phyloP scores from a whole-genome alignment of 2,797 vertebrate species.

The Tolypeutes matacus region DNA sequence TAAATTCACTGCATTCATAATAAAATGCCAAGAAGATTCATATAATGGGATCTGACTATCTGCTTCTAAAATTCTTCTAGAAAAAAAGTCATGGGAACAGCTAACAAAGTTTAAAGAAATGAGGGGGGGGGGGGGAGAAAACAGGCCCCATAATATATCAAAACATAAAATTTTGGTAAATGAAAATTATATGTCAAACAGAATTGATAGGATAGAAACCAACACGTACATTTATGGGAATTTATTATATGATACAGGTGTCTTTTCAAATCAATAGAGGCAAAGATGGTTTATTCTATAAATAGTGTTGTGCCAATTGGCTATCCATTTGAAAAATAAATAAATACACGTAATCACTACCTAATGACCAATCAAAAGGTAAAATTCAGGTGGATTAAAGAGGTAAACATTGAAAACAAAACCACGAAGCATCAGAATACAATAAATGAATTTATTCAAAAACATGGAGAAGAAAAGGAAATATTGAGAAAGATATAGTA shows the following conservation, averaged over 20 bases:
- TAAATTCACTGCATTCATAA: not conserved
- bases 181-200: constrained; percentile 13
- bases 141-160: not conserved
- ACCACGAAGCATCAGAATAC: not conserved
- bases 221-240: not conserved
- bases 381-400: not conserved
- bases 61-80: constrained; percentile 27
- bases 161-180: not conserved
- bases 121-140: too few species aligned
- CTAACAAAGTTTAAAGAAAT: not conserved
- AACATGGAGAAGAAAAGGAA: not conserved
- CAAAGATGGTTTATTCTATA: not conserved
- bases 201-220: not conserved
- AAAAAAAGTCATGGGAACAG: not conserved
- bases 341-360: not conserved
- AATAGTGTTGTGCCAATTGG: not conserved
- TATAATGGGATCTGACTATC: not conserved
- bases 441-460: not conserved
- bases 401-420: constrained; percentile 33
- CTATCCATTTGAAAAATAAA: not conserved
- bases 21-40: constrained; percentile 17
- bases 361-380: not conserved
- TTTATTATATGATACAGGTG: not conserved
- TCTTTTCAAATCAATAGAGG: not conserved
- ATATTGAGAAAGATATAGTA: not conserved